Base-by-base conservation (phyloP, 2,888 invertebrate species). In the Spisula solida region DNA sequence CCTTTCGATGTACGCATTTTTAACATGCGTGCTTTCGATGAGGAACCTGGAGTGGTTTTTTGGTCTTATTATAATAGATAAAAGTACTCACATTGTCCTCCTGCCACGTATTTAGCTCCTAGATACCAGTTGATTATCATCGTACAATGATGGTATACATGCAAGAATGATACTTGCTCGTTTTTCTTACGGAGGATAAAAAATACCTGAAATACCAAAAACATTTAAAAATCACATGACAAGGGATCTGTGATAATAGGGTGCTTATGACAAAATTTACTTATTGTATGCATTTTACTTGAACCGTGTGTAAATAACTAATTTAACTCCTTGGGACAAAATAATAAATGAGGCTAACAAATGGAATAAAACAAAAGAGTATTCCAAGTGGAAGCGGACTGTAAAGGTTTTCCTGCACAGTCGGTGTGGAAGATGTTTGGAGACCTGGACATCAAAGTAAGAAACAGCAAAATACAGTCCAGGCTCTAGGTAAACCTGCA, bases 91-190 rank as follows among this genome's bases (percentile, higher is more conserved):
- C 94, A 93, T 84, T 95, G 94, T 79, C 95, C 95, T 1, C 95
- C 94, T 1, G 94, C 94, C 0, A 94, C 92, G 81, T 94, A 95
- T 88, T 93, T 94, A 16, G 92, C 92, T 16, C 93, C 93, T 56
- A 93, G 75, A 92, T 94, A 95, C 89, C 95, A 94, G 70, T 94
- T 94, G 29, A 95, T 86, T 10, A 94, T 88, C 95, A 96, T 96
- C 8, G 94, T 94, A 80, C 95, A 92, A 83, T 96, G 96, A 81
- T 96, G 96, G 84, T 95, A 96, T 1, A 95, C 94, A 87, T 96
- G 96, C 16, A 96, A 92, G 66, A 95, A 94, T 12, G 94, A 93
- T 47, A 96, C 89, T 88, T 96, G 95, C 25, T 93, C 90, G 81
- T 93, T 93, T 90, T 95, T 95, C 90, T 95, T 94, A 14, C 95